These are phyloP conservation scores for Harpalus rufipes DNA, from an alignment of 2,888 invertebrate genomes.

Conservation along the genomic window DNA sequence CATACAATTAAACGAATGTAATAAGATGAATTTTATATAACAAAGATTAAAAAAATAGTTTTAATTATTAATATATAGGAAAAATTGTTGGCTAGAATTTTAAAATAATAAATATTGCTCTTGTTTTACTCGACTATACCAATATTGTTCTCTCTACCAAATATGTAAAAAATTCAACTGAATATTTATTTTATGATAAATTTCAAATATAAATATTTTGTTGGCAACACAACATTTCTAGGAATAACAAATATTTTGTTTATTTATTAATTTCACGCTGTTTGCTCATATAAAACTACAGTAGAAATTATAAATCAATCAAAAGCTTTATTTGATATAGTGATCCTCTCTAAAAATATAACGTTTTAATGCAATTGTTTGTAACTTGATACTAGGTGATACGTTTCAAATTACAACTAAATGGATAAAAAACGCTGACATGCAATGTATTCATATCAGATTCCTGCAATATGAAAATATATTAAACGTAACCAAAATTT, in stretches of 20 bases:
- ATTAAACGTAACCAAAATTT: neutral
- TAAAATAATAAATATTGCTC: neutral
- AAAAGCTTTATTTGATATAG: slow-evolving; percentile 17
- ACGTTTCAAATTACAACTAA: slow-evolving; percentile 42
- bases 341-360: slow-evolving; percentile 22
- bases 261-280: neutral
- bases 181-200: neutral
- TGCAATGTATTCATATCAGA: neutral
- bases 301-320: slow-evolving; percentile 33
- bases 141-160: neutral
- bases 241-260: slow-evolving; percentile 6
- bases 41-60: neutral
- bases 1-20: too few relatives aligned
- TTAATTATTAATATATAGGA: neutral
- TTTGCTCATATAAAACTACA: slow-evolving; percentile 14
- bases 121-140: neutral
- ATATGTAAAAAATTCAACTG: neutral
- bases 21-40: too few relatives aligned
- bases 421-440: neutral
- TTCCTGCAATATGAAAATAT: neutral
- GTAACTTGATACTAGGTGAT: slow-evolving; percentile 31
- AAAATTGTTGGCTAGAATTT: neutral
- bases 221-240: neutral
- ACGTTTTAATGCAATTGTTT: slow-evolving; percentile 38
- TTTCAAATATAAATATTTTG: neutral